A percentile compares a stretch with the other conserved stretches of the same genome.
Conservation (phyloP, 92 coral and sea anemone genomes). For the Palythoa grandiflora region DNA sequence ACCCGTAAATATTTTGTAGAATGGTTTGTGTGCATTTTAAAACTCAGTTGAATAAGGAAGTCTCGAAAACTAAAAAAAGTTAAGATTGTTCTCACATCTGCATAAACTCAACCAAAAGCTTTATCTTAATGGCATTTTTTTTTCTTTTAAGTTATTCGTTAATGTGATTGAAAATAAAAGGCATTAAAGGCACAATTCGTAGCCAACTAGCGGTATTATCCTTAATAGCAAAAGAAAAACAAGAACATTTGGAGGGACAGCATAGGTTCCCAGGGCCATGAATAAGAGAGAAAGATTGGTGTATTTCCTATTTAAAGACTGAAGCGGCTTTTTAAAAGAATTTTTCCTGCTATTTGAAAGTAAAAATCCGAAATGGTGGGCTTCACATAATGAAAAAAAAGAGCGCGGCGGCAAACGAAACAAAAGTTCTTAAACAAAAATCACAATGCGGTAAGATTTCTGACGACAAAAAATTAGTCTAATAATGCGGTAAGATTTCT, state of each 20-base stretch:
- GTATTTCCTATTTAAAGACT: conserved; percentile 34
- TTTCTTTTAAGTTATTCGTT: conserved; percentile 16
- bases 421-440: neutral
- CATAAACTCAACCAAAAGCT: conserved; percentile 22
- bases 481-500: conserved; percentile 8
- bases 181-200: conserved; percentile 15
- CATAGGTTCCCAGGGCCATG: conserved; percentile 34
- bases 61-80: neutral
- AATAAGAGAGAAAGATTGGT: conserved; percentile 27
- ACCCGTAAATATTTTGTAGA: neutral
- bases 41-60: neutral
- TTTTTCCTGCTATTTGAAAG: neutral
- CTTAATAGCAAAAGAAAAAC: neutral
- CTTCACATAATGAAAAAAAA: neutral
- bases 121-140: conserved; percentile 29
- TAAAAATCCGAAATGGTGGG: neutral
- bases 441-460: conserved; percentile 37
- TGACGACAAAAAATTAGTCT: conserved; percentile 23
- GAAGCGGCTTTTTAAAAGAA: conserved; percentile 23
- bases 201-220: conserved; percentile 43
- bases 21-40: neutral
- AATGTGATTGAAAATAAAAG: conserved; percentile 24
- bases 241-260: conserved; percentile 21
- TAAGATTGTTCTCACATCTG: conserved; percentile 12
- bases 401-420: conserved; percentile 2